Evolutionary conservation across 2,888 invertebrate species (phyloP).

Genomic region (Pyrochroa serraticornis): DNA sequence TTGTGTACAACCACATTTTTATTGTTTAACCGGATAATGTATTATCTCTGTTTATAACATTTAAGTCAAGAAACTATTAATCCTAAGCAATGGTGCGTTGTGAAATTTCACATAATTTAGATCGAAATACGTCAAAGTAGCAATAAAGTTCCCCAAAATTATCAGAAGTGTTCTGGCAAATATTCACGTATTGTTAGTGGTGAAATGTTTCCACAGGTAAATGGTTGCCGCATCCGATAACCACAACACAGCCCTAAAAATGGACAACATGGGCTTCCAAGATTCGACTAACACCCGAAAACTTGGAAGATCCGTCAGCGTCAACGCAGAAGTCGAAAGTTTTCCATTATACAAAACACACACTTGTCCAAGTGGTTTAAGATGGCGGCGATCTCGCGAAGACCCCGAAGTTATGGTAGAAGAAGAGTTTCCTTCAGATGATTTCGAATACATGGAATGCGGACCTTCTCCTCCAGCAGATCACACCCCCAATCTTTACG

Average conservation of each 20-base stretch:
- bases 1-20: background rate
- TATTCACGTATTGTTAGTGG: constrained; percentile 5
- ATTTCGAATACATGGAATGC: constrained; percentile 79
- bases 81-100: background rate
- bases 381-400: constrained; percentile 48
- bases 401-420: constrained; percentile 63
- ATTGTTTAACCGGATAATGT: constrained; percentile 4
- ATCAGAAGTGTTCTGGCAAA: background rate
- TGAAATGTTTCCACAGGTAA: constrained; percentile 39
- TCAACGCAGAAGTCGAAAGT: constrained; percentile 54
- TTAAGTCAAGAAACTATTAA: constrained; percentile 1
- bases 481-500: constrained; percentile 81
- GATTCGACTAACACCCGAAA: constrained; percentile 45
- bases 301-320: constrained; percentile 58
- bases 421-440: constrained; percentile 71
- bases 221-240: constrained; percentile 51
- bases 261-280: constrained; percentile 57
- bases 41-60: background rate
- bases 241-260: constrained; percentile 43
- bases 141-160: background rate
- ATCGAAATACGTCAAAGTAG: background rate
- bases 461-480: constrained; percentile 82
- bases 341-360: constrained; percentile 54
- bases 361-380: constrained; percentile 38
- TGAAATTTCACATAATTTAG: background rate